A percentile compares a stretch with the other conserved stretches of the same genome.
These are phyloP conservation scores for Lacanobia wlatinum DNA, from an alignment of 2,888 invertebrate species.

Conservation along the genomic window DNA sequence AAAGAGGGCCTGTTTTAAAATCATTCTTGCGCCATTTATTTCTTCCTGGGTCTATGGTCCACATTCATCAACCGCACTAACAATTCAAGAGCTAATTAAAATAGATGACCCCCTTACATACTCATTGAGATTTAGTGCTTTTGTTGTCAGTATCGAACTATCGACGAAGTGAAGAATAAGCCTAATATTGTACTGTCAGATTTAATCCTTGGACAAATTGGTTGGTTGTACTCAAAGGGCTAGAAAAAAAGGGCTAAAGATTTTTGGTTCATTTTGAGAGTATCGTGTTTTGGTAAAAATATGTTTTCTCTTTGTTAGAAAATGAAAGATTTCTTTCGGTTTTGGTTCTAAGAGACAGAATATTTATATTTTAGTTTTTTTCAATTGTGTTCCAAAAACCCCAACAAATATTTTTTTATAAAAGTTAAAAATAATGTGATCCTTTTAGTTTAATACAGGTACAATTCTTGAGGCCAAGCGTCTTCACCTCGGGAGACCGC, in stretches of 20 bases:
- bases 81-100: constrained; percentile 85
- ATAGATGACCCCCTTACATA: constrained; percentile 88
- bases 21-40: constrained; percentile 14
- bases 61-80: constrained; percentile 64
- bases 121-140: constrained; percentile 82
- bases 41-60: constrained; percentile 33
- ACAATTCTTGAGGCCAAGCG: too few relatives aligned
- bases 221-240: constrained; percentile 14
- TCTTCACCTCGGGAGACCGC: too few relatives aligned
- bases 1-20: background rate
- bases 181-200: constrained; percentile 42
- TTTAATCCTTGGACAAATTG: constrained; percentile 30
- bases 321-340: background rate
- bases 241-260: background rate
- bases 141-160: constrained; percentile 16
- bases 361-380: too few relatives aligned
- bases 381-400: too few relatives aligned
- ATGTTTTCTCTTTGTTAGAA: background rate
- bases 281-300: constrained; percentile 11
- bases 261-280: background rate
- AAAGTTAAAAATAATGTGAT: too few relatives aligned
- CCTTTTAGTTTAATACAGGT: too few relatives aligned
- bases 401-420: too few relatives aligned
- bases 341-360: background rate
- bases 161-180: constrained; percentile 48